Percentiles rank a stretch among this genome's conserved stretches.
Conservation (phyloP, 2,113 vertebrate species). For the Trichomycterus rosablanca region DNA sequence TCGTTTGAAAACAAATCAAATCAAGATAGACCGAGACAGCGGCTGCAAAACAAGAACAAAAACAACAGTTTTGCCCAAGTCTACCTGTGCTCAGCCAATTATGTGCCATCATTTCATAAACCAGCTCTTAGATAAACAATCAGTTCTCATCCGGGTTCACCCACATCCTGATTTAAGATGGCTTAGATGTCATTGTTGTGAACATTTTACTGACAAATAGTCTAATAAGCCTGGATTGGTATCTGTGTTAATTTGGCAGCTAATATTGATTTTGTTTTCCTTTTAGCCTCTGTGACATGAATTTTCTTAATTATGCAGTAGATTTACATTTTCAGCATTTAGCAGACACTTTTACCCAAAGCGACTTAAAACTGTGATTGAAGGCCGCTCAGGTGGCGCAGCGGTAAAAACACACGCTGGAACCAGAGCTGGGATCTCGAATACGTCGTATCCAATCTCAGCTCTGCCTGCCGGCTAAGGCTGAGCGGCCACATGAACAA, state of each 20-base stretch:
- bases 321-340: too few species aligned
- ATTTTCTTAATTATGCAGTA: too few species aligned
- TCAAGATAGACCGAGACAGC: constrained; percentile 38
- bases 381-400: too few species aligned
- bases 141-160: background rate
- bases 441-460: too few species aligned
- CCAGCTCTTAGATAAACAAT: background rate
- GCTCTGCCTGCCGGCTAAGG: too few species aligned
- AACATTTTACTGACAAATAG: background rate
- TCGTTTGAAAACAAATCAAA: constrained; percentile 43
- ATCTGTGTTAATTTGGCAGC: background rate
- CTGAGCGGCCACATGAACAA: too few species aligned
- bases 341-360: too few species aligned
- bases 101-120: background rate
- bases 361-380: too few species aligned
- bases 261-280: background rate
- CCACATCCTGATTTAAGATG: background rate
- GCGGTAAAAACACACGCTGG: too few species aligned
- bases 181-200: too few species aligned
- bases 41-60: background rate
- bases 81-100: background rate
- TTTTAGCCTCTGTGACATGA: too few species aligned
- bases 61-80: constrained; percentile 38
- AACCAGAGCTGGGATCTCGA: too few species aligned
- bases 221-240: background rate